Conservation (phyloP, 2,888 invertebrate species). For the Zhuqinia jingwanae region DNA sequence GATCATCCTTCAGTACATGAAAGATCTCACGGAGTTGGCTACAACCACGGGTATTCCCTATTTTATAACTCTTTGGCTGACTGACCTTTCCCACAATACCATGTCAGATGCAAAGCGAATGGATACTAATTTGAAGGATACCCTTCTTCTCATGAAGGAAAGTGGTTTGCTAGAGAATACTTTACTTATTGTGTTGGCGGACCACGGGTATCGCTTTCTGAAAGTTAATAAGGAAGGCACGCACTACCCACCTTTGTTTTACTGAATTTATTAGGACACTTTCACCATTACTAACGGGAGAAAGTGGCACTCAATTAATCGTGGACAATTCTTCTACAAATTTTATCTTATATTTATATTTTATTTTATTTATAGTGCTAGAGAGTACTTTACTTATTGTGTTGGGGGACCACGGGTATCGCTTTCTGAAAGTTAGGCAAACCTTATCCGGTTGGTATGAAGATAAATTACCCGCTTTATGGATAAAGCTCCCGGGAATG, state of each 20-base stretch:
- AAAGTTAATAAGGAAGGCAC: conserved; percentile 85
- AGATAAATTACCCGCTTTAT: conserved; percentile 75
- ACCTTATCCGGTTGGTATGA: conserved; percentile 87
- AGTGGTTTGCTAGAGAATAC: conserved; percentile 84
- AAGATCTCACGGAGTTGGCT: conserved; percentile 84
- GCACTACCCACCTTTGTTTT: too few relatives aligned
- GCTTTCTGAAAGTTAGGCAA: conserved; percentile 87
- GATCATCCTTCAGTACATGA: conserved; percentile 71
- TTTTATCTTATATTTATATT: too few relatives aligned
- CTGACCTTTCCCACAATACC: conserved; percentile 73
- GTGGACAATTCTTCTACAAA: too few relatives aligned
- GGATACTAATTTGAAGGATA: conserved; percentile 51
- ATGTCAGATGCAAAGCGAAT: conserved; percentile 63
- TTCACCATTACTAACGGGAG: too few relatives aligned
- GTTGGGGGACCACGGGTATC: conserved; percentile 90
- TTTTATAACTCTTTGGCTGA: conserved; percentile 73
- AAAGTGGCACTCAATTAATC: too few relatives aligned
- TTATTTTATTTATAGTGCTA: too few relatives aligned
- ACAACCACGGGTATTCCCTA: conserved; percentile 84
- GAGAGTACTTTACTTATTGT: conserved; percentile 84
- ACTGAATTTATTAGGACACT: too few relatives aligned
- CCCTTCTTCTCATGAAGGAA: conserved; percentile 81
- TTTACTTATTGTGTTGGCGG: conserved; percentile 86
- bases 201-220: conserved; percentile 90
- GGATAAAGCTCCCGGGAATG: conserved; percentile 74